A percentile compares a stretch with the other conserved stretches of the same genome.
Conservation (phyloP, 1,140 invertebrate genomes). For the Penaeus indicus region DNA sequence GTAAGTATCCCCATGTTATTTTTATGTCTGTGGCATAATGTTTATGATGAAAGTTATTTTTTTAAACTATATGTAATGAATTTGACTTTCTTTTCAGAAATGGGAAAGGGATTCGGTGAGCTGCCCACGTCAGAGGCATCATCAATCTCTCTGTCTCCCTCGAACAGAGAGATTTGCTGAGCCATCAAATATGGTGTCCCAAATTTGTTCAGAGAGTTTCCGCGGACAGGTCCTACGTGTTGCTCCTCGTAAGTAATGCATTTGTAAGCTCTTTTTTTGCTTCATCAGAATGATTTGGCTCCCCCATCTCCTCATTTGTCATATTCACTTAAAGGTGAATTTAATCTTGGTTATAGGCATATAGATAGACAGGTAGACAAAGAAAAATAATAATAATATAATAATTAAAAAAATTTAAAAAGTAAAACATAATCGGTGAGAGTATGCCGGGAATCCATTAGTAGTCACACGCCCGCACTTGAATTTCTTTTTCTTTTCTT, state of each 20-base stretch:
- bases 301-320: no score
- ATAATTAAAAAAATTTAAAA: no score
- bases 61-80: neutral
- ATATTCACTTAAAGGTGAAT: no score
- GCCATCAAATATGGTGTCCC: slow-evolving; percentile 81
- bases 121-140: slow-evolving; percentile 83
- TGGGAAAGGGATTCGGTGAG: slow-evolving; percentile 83
- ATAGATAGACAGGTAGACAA: no score
- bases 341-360: no score
- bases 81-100: slow-evolving; percentile 63
- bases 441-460: no score
- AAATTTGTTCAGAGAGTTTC: slow-evolving; percentile 81
- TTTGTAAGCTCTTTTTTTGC: neutral
- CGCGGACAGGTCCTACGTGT: slow-evolving; percentile 79
- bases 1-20: no score
- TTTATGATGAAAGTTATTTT: neutral
- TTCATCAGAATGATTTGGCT: no score
- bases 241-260: slow-evolving; percentile 81
- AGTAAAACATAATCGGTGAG: no score
- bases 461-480: no score
- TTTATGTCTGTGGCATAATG: neutral
- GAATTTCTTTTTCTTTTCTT: no score
- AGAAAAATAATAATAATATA: no score
- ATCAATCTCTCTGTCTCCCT: slow-evolving; percentile 87
- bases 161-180: slow-evolving; percentile 86